Conservation (phyloP, 1,140 invertebrate genomes). For the Bursaphelenchus mucronatus region DNA sequence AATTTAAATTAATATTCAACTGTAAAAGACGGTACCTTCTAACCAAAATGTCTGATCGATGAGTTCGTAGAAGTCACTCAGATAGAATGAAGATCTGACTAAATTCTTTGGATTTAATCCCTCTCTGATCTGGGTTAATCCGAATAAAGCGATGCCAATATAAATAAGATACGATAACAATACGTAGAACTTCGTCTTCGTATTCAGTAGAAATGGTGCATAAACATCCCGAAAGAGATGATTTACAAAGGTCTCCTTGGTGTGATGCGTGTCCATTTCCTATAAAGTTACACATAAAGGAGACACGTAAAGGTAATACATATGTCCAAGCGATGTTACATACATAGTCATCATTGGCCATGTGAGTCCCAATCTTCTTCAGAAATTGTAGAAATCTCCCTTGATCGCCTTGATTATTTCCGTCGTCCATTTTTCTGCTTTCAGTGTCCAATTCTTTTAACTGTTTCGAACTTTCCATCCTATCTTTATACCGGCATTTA, state of each 20-base stretch:
- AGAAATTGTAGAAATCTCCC: conserved; percentile 30
- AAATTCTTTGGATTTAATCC: conserved; percentile 48
- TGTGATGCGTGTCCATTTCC: conserved; percentile 42
- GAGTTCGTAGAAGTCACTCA: conserved; percentile 56
- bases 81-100: conserved; percentile 52
- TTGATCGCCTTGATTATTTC: conserved; percentile 15
- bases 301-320: not conserved
- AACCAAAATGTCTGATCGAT: conserved; percentile 64
- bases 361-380: conserved; percentile 10
- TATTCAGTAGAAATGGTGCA: conserved; percentile 73
- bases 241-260: conserved; percentile 57
- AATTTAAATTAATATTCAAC: conserved; percentile 22
- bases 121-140: conserved; percentile 65
- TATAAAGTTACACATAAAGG: conserved; percentile 19
- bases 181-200: conserved; percentile 73
- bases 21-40: conserved; percentile 46
- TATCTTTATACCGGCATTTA: conserved; percentile 23
- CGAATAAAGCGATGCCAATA: conserved; percentile 78
- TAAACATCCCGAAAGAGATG: conserved; percentile 77
- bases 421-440: conserved; percentile 15
- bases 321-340: not conserved
- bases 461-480: conserved; percentile 17
- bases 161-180: conserved; percentile 77
- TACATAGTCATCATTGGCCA: conserved; percentile 25
- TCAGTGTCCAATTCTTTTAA: conserved; percentile 18